These are phyloP conservation scores for Apamea anceps DNA, from an alignment of 2,888 invertebrate genomes.

Conservation along the genomic window DNA sequence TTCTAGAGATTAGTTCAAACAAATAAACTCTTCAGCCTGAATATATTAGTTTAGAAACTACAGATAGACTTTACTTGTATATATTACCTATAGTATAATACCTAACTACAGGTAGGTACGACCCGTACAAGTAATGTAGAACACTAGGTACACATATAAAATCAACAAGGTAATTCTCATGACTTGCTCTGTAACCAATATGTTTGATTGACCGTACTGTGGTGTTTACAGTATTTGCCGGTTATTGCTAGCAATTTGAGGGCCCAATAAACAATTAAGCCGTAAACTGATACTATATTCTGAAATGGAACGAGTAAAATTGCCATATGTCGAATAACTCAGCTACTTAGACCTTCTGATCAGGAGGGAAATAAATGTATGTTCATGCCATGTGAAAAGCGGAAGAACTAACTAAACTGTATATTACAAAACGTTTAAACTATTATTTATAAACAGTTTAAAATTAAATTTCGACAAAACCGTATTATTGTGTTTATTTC, in stretches of 20 bases:
- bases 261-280: conserved; percentile 23
- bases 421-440: neutral
- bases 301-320: conserved; percentile 22
- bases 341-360: too few species aligned
- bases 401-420: neutral
- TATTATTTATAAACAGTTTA: neutral
- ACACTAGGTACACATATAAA: neutral
- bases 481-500: neutral
- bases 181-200: conserved; percentile 15
- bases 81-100: neutral
- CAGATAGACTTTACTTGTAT: neutral
- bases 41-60: neutral
- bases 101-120: neutral
- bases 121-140: neutral
- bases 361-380: conserved; percentile 19
- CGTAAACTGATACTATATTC: conserved; percentile 29
- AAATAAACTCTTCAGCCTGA: neutral
- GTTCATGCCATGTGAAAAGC: too few species aligned
- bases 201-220: conserved; percentile 23
- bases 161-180: conserved; percentile 1
- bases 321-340: neutral
- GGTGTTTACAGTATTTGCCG: conserved; percentile 33
- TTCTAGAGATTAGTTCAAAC: neutral
- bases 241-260: conserved; percentile 18
- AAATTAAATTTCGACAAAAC: neutral